These are phyloP conservation scores for Phyllostomus hastatus DNA, from an alignment of 2,113 vertebrate genomes.

Conservation along the genomic window DNA sequence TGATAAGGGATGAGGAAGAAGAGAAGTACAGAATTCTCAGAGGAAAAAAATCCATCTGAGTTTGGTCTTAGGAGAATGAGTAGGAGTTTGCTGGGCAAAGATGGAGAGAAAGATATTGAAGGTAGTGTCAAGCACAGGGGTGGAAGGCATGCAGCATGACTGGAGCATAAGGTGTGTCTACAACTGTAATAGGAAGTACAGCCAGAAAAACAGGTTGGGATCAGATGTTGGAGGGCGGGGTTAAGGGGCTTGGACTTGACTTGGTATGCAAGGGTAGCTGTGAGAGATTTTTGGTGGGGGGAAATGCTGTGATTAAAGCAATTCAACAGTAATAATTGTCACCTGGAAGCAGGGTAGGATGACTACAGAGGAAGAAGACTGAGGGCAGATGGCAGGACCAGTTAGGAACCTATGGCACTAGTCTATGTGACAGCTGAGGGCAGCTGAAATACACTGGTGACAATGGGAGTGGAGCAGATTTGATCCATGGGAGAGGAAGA, in stretches of 20 bases:
- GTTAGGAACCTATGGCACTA: conserved; percentile 4
- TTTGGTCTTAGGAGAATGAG: conserved; percentile 25
- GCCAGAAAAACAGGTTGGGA: conserved; percentile 29
- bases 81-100: background rate
- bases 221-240: background rate
- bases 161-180: background rate
- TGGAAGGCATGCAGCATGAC: background rate
- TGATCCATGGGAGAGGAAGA: background rate
- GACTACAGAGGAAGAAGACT: background rate
- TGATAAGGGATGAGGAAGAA: background rate
- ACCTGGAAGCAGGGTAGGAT: background rate
- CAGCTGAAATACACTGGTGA: background rate
- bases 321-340: background rate
- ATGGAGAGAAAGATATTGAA: background rate
- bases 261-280: background rate
- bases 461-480: background rate
- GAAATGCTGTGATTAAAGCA: conserved; percentile 5
- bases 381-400: background rate
- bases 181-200: background rate
- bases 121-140: background rate
- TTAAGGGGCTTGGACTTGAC: background rate
- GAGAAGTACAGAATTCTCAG: background rate
- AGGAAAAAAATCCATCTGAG: background rate
- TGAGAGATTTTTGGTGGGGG: background rate
- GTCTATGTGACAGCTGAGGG: background rate